Evolutionary conservation across 2,113 vertebrate genomes (phyloP).

Genomic region (Symphodus melops): DNA sequence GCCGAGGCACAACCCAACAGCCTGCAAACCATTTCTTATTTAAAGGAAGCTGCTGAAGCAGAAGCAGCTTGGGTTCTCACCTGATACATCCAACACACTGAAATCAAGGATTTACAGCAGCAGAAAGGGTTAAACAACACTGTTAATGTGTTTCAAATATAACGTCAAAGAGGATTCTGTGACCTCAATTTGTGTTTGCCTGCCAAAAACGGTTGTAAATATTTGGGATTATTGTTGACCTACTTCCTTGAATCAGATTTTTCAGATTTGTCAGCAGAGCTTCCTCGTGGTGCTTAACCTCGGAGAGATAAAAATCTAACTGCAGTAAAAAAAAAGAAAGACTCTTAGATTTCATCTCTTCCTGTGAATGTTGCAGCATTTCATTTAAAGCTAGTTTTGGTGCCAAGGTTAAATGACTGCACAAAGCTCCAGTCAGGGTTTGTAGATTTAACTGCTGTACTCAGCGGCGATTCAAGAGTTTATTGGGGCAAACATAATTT

Average conservation of each 20-base stretch:
- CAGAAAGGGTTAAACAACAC: neutral
- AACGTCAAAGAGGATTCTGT: neutral
- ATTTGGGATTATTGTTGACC: constrained; percentile 39
- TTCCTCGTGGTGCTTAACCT: constrained; percentile 1
- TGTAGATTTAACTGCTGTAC: too few species aligned
- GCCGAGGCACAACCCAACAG: neutral
- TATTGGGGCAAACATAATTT: too few species aligned
- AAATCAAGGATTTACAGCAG: neutral
- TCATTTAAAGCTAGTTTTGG: neutral
- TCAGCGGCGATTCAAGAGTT: too few species aligned
- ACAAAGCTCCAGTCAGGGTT: too few species aligned
- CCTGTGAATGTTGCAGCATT: neutral
- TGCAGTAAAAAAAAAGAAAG: neutral
- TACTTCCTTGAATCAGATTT: constrained; percentile 32
- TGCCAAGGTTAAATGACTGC: too few species aligned
- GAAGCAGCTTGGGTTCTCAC: neutral
- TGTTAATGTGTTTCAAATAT: constrained; percentile 5
- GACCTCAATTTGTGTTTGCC: constrained; percentile 16
- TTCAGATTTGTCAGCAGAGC: constrained; percentile 23
- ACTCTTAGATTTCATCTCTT: neutral
- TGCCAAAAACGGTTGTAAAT: constrained; percentile 29
- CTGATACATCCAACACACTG: neutral
- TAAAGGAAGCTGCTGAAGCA: neutral
- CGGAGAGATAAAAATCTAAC: neutral
- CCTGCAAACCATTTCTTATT: neutral